Base-by-base conservation (phyloP, 1,140 invertebrate genomes). In the Ips nitidus region DNA sequence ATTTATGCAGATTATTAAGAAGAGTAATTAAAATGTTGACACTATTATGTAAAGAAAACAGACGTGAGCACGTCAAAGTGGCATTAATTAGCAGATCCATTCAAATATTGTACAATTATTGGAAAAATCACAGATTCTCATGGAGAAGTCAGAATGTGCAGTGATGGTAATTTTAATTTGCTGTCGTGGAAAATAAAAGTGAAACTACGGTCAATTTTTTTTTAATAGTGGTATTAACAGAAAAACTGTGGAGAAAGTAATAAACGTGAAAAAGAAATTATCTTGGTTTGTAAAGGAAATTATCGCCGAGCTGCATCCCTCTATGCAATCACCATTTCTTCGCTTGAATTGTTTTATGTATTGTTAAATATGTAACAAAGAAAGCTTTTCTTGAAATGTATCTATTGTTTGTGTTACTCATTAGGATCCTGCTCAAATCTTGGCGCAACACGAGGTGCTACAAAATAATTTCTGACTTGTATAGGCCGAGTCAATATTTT, bases 331-430 rank as follows among this genome's bases (percentile, higher is more conserved):
- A 66, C 55, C 64, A 40, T 58, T 66, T 66, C 56, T 66, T 66
- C 43, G 36, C 64, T 41, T 59, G 58, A 61, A 61, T 63, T 57
- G 68, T 64, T 63, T 70, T 63, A 70, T 64, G 61, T 58, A 43
- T 63, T n/a, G 68, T 70, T 70, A 70, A 70, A 70, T 70, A 70
- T 70, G 60, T 70, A 70, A 70, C 68, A 70, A 70, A 70, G 68
- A 70, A 70, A 70, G 68, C 68, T 70, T 70, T 70, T 70, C 68
- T 70, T 70, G 60, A 70, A 70, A 70, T 58, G 41, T 50, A 63
- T 53, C 66, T 38, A 42, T 22, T 60, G 41, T 68, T 68, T 59
- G 36, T 39, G 4, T 8, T 41, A 52, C 50, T 45, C 37, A 68
- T 68, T 68, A 68, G 42, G 47, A 42, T 41, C 40, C 37, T 41